These are phyloP conservation scores for Lutjanus erythropterus DNA, from an alignment of 2,113 vertebrate species.

Conservation along the genomic window DNA sequence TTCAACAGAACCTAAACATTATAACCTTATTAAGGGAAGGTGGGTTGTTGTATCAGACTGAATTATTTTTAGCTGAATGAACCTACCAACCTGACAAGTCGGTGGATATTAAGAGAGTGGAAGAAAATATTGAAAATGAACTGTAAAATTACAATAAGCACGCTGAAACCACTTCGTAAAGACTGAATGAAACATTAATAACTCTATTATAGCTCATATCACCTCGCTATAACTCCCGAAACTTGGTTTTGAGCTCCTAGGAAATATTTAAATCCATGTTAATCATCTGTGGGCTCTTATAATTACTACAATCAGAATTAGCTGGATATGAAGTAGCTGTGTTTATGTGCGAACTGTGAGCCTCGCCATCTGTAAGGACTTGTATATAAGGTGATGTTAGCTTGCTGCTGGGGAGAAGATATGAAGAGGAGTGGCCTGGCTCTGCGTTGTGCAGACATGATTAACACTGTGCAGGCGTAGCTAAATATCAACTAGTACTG, in stretches of 20 bases:
- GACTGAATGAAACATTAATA: background rate
- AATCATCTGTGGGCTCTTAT: background rate
- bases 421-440: slow-evolving; percentile 30
- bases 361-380: background rate
- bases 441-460: background rate
- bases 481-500: background rate
- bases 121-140: background rate
- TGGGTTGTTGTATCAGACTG: background rate
- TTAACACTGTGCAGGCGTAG: background rate
- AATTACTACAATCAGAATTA: background rate
- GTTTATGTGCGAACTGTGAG: background rate
- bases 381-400: slow-evolving; percentile 16
- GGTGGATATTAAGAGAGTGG: background rate
- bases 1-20: background rate
- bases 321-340: background rate
- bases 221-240: background rate
- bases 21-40: background rate
- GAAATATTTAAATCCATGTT: background rate
- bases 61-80: background rate
- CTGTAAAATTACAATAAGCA: background rate
- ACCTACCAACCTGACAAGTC: background rate
- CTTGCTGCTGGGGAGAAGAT: background rate
- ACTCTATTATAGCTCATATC: background rate
- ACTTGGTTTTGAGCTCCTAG: background rate
- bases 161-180: background rate